A percentile compares a stretch with the other conserved stretches of the same genome.
Conservation (phyloP, 2,888 invertebrate species). For the Neoaliturus tenellus region DNA sequence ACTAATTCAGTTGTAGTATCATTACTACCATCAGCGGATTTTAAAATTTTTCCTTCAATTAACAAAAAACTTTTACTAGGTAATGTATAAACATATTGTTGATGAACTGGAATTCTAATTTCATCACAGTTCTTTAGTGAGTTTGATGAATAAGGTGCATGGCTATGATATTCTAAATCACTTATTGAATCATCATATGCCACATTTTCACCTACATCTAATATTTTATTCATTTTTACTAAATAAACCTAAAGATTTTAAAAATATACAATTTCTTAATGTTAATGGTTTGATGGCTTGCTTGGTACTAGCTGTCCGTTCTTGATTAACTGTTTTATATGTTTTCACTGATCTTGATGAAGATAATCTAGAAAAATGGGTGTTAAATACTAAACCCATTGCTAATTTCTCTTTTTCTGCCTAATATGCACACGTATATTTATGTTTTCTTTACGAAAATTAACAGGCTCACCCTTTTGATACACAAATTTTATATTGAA, state of each 20-base stretch:
- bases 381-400: not conserved
- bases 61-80: not conserved
- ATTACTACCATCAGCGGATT: not conserved
- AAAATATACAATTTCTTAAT: constrained; percentile 8
- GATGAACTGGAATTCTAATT: constrained; percentile 25
- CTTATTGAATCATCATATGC: constrained; percentile 7
- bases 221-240: not conserved
- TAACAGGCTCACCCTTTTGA: not conserved
- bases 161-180: constrained; percentile 20
- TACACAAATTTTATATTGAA: not conserved
- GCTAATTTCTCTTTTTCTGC: not conserved
- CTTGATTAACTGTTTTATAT: no score
- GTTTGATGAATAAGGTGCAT: constrained; percentile 1
- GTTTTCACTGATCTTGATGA: no score
- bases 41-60: not conserved
- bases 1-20: not conserved
- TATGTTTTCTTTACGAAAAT: not conserved
- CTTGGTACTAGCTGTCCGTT: not conserved
- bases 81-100: no score
- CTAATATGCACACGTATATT: constrained; percentile 4
- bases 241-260: not conserved
- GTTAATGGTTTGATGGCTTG: not conserved
- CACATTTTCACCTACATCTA: constrained; percentile 7
- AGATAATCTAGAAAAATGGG: no score
- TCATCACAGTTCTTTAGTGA: not conserved